Evolutionary conservation across 1,140 invertebrate species (phyloP).

Genomic region (Hylyphantes graminicola): DNA sequence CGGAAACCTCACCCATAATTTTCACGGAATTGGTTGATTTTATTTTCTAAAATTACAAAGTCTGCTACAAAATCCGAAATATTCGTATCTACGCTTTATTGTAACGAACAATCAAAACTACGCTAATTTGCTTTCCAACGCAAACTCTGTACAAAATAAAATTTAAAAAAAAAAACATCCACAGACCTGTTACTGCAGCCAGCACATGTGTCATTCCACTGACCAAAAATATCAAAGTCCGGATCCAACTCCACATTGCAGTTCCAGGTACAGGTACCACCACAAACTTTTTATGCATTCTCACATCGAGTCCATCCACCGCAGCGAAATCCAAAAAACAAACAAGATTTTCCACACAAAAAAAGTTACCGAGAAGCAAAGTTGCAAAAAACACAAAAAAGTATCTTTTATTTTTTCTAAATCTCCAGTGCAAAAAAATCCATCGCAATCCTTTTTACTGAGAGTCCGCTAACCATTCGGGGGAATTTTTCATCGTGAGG

Average conservation of each 20-base stretch:
- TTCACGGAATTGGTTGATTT: background rate
- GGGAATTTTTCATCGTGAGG: too few species aligned
- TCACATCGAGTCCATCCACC: background rate
- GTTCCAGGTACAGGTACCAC: constrained; percentile 8
- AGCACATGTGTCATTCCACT: constrained; percentile 25
- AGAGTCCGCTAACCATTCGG: too few species aligned
- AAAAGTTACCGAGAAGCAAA: too few species aligned
- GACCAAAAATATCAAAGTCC: constrained; percentile 4
- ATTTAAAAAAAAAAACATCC: background rate
- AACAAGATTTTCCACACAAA: background rate
- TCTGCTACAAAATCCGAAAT: background rate
- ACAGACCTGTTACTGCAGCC: constrained; percentile 38
- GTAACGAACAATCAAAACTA: too few species aligned
- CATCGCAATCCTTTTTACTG: too few species aligned
- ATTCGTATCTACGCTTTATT: too few species aligned
- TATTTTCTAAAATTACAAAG: background rate
- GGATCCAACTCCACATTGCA: constrained; percentile 32
- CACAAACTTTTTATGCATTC: background rate
- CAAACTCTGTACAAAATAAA: background rate
- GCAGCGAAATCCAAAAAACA: background rate
- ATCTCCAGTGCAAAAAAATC: too few species aligned
- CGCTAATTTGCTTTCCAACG: background rate
- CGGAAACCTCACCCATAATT: too few species aligned
- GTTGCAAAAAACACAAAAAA: too few species aligned
- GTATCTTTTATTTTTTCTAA: too few species aligned